Conservation (phyloP, 2,113 vertebrate species). For the Manacus vitellinus region DNA sequence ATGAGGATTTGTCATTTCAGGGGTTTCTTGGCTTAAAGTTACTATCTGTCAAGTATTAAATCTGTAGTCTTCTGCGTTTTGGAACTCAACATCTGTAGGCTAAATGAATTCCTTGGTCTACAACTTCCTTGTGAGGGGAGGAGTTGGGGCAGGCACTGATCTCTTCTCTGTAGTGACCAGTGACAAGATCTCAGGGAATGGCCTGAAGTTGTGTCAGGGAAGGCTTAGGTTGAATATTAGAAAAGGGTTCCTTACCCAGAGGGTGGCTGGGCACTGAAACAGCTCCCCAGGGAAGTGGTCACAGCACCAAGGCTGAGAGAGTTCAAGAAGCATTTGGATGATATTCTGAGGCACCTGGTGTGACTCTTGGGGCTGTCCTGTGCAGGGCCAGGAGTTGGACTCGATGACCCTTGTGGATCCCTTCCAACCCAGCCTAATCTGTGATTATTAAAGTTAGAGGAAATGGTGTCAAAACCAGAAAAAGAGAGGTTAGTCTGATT, state of each 20-base stretch:
- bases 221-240: neutral
- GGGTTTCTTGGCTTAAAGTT: neutral
- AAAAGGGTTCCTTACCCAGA: neutral
- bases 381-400: neutral
- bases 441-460: neutral
- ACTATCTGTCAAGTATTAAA: neutral
- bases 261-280: neutral
- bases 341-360: neutral
- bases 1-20: neutral
- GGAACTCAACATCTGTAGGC: neutral
- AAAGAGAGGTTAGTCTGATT: neutral
- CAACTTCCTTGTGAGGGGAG: neutral
- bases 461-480: neutral
- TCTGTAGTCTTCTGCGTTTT: neutral
- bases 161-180: neutral
- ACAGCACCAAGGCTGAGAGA: neutral
- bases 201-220: neutral
- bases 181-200: neutral
- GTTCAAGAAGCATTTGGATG: neutral
- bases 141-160: neutral
- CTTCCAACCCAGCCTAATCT: neutral
- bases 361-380: neutral
- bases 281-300: neutral
- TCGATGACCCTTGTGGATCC: no score
- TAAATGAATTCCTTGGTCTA: neutral